Percentiles rank a stretch among this genome's conserved stretches.
Conservation (phyloP, 2,888 invertebrate genomes). For the Leuctra nigra region DNA sequence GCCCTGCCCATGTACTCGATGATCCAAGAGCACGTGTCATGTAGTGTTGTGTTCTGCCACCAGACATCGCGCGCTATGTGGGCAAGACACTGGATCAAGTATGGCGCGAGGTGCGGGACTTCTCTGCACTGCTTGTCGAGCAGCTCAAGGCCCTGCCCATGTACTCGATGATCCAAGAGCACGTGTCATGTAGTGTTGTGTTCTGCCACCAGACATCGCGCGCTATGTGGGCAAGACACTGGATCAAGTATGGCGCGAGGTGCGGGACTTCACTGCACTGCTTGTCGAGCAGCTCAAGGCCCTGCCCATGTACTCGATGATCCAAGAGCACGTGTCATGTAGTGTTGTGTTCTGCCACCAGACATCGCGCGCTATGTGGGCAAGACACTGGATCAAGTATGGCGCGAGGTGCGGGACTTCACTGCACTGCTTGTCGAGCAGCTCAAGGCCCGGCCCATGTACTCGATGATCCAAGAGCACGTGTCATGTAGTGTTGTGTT, state of each 20-base stretch:
- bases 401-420: slow-evolving; percentile 41
- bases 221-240: slow-evolving; percentile 37
- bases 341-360: too few relatives aligned
- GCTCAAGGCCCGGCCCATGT: slow-evolving; percentile 47
- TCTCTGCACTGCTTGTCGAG: slow-evolving; percentile 41
- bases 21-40: slow-evolving; percentile 43
- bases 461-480: slow-evolving; percentile 38
- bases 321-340: slow-evolving; percentile 29
- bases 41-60: too few relatives aligned
- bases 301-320: slow-evolving; percentile 46
- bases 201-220: slow-evolving; percentile 36
- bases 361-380: slow-evolving; percentile 38
- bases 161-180: slow-evolving; percentile 44
- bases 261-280: slow-evolving; percentile 41
- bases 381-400: slow-evolving; percentile 36
- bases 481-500: not conserved
- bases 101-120: slow-evolving; percentile 40
- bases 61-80: slow-evolving; percentile 38
- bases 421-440: slow-evolving; percentile 43
- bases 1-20: slow-evolving; percentile 48
- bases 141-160: slow-evolving; percentile 50
- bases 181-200: too few relatives aligned
- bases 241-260: slow-evolving; percentile 37
- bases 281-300: slow-evolving; percentile 47
- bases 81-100: slow-evolving; percentile 36